Evolutionary conservation across 2,888 invertebrate genomes (phyloP), one percentile per base, ranked within the genome.

Genomic region (Euplagia quadripunctaria): DNA sequence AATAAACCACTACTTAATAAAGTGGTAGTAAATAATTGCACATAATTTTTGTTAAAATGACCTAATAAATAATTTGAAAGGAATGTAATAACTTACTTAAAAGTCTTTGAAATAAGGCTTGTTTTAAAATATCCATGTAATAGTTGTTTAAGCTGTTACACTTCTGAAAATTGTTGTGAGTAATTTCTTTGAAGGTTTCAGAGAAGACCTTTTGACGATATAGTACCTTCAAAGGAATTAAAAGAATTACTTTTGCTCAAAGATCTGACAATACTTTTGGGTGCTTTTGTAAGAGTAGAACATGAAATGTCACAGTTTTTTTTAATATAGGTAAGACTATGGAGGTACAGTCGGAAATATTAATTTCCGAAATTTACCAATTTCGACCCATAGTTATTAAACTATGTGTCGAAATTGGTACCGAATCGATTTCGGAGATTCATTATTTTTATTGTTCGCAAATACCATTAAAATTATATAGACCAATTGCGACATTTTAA

Each of bases 61-160:
- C 12, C 31, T 61, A 61, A 61, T 61, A n/a, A 61, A 61, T 61
- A 58, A 58, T 12, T 61, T 31, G 61, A 61, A 61, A 31, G 61
- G 61, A 61, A 61, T 61, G 31, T 14, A 14, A 61, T 14, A 61
- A 31, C 6, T 31, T 14, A 58, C 14, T 61, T 20, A 14, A 14
- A 12, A 31, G 14, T 61, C 58, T 61, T 61, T 14, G 31, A 61
- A 31, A 61, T 31, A 61, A 61, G 31, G 61, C 6, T 31, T 14
- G 14, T 31, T 31, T 31, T 61, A 14, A 61, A 31, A 14, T 31
- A 20, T 31, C 12, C 5, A 4, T 20, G 12, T 58, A 2, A 4
- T 58, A 6, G 31, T 5, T 61, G 4, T 55, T 11, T 3, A n/a
- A 11, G 12, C 4, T 58, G 6, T 46, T 46, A 46, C 43, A 4